Evolutionary conservation across 1,140 invertebrate species (phyloP), one percentile per base, ranked within the genome.

Genomic region (Aphaenogaster ashmeadi): DNA sequence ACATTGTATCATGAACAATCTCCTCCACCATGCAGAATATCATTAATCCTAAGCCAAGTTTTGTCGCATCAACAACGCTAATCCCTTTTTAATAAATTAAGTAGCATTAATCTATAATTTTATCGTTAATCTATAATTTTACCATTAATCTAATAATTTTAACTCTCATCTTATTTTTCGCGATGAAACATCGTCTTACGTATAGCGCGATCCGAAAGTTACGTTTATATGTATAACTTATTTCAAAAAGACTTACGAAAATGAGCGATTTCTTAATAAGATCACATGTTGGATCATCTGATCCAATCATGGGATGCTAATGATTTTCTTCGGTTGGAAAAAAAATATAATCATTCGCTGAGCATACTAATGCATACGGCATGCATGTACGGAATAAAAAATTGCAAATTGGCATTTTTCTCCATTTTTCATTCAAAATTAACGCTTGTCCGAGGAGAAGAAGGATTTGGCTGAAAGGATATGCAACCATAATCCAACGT

Each of bases 41-140:
- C 80, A 84, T 84, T 75, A 84, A 75, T 84, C 54, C 69, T 21
- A 60, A 83, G 80, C 54, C 80, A 81, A 81, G 21, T 86, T 86
- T 78, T 79, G 50, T 79, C 74, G 83, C 83, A 86, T 86, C 83
- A 79, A 79, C 83, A 86, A 86, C 83, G 83, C 74, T 86, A 79
- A 66, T 86, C 5, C 58, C n/a, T 77, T 77, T 87, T 74, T 64
- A 66, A 87, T 72, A 86, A 41, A 87, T 85, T 86, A 86, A 79
- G 72, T 67, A 78, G 69, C 69, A 84, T 84, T 84, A 84, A 84
- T 84, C 27, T 84, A 84, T 84, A 84, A 84, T 84, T 84, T 84
- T 84, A 74, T 18, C 18, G 52, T 84, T 84, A 84, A 62, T 84
- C 33, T 84, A 74, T 83, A 75, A 84, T 84, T 84, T 84, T 44